Base-by-base conservation (phyloP, 2,888 invertebrate species). In the Bombylius major region DNA sequence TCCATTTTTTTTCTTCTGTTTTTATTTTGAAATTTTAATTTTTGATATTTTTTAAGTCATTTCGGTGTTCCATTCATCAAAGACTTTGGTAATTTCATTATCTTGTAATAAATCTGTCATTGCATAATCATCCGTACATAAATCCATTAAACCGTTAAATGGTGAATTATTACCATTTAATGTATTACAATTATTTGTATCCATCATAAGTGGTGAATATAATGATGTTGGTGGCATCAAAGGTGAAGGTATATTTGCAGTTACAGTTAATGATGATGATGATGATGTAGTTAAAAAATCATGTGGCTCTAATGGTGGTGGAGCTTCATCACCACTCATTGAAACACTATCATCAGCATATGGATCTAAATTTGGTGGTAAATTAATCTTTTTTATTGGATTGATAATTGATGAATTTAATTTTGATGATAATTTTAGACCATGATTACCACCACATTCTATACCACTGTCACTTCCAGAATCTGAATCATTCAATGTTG, bases 101-200 rank as follows among this genome's bases (percentile, higher is more conserved):
- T 65, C 66, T 50, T 61, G 64, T 31, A 67, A 51, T 61, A 66
- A 64, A 45, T 61, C 64, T 23, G 61, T 64, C 67, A 72, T 70
- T 51, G 66, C 65, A 61, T 72, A 72, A 57, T 71, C 69, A 55
- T 69, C 67, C 56, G 68, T 67, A 64, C 70, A 70, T 47, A 72
- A 61, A 31, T 73, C 73, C 66, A 67, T 67, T 58, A 69, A 63
- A 23, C 23, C 23, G 23, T 23, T 23, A 52, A 65, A 66, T 13
- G 70, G 65, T 4, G 65, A 63, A 51, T 65, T 66, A 23, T 23
- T 23, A 23, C 23, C 23, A 60, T 69, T 62, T 59, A 69, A 58
- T 1, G 70, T 69, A 62, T 69, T 70, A 55, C 65, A 67, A 62
- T 64, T 67, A 56, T 70, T 70, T 61, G 70, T 61, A 14, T 53